Evolutionary conservation across 2,113 vertebrate species (phyloP), one percentile per base, ranked within the genome.

Genomic region (Tachuris rubrigastra): DNA sequence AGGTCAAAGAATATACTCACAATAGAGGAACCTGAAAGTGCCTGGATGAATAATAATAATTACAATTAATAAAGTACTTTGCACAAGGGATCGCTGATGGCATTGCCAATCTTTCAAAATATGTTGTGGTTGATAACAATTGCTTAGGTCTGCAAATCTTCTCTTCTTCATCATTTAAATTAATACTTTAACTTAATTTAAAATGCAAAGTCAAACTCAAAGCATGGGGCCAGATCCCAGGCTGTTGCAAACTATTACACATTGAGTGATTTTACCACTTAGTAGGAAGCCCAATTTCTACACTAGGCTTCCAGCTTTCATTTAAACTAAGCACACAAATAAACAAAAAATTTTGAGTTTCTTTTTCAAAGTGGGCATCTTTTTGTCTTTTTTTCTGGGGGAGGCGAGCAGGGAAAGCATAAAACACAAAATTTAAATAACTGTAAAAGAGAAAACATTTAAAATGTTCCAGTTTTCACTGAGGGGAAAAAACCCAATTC

Each of bases 1-100:
- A 89, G 94, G 85, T 89, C 90, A 91, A 89, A 90, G 53, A 94
- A 87, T 80, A 75, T 67, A 92, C 81, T 94, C 75, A 58, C 77
- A 50, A 77, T 39, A 93, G 58, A 92, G 90, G 42, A 85, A 81
- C 66, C 39, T 90, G 73, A 55, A 85, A 93, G 71, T 83, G 58
- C 22, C 33, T 81, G 35, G 17, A 44, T 74, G 87, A 90, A 88
- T 86, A 90, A 91, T 76, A 97, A 72, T 60, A 89, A 86, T 81
- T 93, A 19, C 12, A 90, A 76, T 81, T 86, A 79, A 69, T 68
- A 95, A 91, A 96, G 71, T 53, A 55, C 35, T 90, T 94, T 75
- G 14, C 65, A 87, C 52, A 63, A 52, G 44, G 47, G 56, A 55
- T 10, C 1, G 35, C 4, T 72, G 84, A 85, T 85, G 56, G 27